Percentiles rank a stretch among this genome's conserved stretches.
Evolutionary conservation across 2,113 vertebrate genomes (phyloP).

Genomic region (Clarias magur): DNA sequence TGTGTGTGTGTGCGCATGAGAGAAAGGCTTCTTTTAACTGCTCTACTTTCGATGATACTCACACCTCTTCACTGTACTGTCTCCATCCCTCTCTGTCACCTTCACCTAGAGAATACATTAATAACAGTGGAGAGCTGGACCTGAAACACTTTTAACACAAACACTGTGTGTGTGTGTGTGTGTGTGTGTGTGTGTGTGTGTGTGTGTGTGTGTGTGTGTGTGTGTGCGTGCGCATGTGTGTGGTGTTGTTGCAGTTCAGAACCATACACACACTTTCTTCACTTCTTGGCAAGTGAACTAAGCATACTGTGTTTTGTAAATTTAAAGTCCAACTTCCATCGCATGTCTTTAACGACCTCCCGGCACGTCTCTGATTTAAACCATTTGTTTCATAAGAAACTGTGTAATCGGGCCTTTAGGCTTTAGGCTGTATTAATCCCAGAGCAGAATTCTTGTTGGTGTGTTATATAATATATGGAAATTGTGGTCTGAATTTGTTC

Average conservation of each 20-base stretch:
- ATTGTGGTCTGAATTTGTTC: slow-evolving; percentile 15
- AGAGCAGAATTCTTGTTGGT: not conserved
- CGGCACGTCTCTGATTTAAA: not conserved
- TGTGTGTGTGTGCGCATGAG: slow-evolving; percentile 19
- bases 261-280: not conserved
- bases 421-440: slow-evolving; percentile 7
- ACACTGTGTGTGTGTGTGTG: not conserved
- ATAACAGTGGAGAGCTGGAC: slow-evolving; percentile 60
- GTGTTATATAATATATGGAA: slow-evolving; percentile 7
- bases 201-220: not conserved
- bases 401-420: not conserved
- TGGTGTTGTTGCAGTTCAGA: not conserved
- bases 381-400: not conserved
- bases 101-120: slow-evolving; percentile 64
- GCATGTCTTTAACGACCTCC: not conserved
- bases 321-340: not conserved
- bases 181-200: not conserved
- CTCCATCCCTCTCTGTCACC: slow-evolving; percentile 71
- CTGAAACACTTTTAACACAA: slow-evolving; percentile 14
- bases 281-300: not conserved
- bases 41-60: slow-evolving; percentile 67
- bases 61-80: slow-evolving; percentile 56
- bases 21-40: slow-evolving; percentile 72
- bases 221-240: not conserved
- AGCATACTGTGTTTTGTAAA: not conserved